Conservation (phyloP, 2,888 invertebrate species). For the Drosophila leonis region DNA sequence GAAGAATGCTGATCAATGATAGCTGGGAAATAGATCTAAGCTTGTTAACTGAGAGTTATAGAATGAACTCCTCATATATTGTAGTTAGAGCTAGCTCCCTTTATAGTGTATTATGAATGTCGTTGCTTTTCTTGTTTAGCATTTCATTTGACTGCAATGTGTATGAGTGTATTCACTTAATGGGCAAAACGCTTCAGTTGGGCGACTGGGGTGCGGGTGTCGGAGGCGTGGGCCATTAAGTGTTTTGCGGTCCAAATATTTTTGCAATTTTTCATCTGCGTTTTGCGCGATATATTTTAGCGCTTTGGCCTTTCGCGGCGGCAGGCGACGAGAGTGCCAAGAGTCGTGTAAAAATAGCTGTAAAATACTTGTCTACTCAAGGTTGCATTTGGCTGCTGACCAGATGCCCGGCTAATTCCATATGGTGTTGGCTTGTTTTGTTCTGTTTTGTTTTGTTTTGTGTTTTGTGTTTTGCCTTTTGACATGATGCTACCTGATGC, state of each 20-base stretch:
- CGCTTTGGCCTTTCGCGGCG: constrained; percentile 39
- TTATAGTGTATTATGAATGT: constrained; percentile 19
- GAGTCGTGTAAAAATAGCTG: constrained; percentile 71
- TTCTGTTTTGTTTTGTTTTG: background rate
- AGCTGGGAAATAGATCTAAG: background rate
- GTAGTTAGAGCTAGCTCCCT: background rate
- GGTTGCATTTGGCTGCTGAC: constrained; percentile 42
- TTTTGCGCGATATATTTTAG: constrained; percentile 54
- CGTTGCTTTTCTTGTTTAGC: constrained; percentile 1
- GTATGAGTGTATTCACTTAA: background rate
- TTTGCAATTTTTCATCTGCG: constrained; percentile 64
- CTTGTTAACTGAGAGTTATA: background rate
- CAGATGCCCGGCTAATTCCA: constrained; percentile 46
- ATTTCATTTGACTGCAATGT: constrained; percentile 21
- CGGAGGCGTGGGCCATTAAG: constrained; percentile 35
- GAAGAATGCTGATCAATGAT: background rate
- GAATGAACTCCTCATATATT: background rate
- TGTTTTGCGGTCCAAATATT: constrained; percentile 64
- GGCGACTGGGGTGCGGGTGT: background rate
- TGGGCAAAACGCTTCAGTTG: background rate
- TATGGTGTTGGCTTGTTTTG: constrained; percentile 25
- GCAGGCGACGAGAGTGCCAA: constrained; percentile 28
- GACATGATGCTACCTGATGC: constrained; percentile 42
- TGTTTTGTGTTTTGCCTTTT: background rate
- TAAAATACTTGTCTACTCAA: constrained; percentile 57